phyloP scores from a whole-genome alignment of 2,888 invertebrate genomes.

The Crocallis elinguaria region DNA sequence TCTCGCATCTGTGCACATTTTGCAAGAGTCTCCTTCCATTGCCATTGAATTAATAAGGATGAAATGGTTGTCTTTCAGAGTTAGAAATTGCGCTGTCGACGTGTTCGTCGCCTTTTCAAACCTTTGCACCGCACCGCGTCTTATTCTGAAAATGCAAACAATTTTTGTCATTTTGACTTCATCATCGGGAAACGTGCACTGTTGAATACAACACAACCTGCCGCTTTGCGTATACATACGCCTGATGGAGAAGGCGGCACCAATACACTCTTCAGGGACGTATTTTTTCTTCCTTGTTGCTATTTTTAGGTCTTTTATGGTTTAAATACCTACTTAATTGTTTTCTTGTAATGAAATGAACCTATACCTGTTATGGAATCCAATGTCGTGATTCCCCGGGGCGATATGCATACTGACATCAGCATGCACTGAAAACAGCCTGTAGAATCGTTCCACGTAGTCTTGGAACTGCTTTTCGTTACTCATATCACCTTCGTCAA shows the following conservation, averaged over 20 bases:
- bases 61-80: constrained; percentile 91
- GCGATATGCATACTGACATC: constrained; percentile 88
- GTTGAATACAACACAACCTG: constrained; percentile 5
- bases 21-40: constrained; percentile 96
- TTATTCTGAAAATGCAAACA: constrained; percentile 52
- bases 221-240: no score
- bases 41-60: constrained; percentile 98
- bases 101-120: constrained; percentile 90
- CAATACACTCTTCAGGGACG: no score
- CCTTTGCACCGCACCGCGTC: constrained; percentile 87
- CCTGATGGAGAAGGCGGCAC: no score
- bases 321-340: no score
- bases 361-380: constrained; percentile 96
- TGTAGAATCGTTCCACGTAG: constrained; percentile 92
- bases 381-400: constrained; percentile 98
- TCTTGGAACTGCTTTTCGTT: constrained; percentile 89
- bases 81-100: constrained; percentile 89
- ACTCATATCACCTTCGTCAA: constrained; percentile 97
- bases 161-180: neutral
- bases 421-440: constrained; percentile 89
- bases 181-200: neutral
- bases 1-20: constrained; percentile 92
- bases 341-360: constrained; percentile 16
- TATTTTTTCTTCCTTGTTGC: no score
- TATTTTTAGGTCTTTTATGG: no score